Evolutionary conservation across 2,888 invertebrate genomes (phyloP), one percentile per base, ranked within the genome.

Genomic region (Lysandra bellargus): DNA sequence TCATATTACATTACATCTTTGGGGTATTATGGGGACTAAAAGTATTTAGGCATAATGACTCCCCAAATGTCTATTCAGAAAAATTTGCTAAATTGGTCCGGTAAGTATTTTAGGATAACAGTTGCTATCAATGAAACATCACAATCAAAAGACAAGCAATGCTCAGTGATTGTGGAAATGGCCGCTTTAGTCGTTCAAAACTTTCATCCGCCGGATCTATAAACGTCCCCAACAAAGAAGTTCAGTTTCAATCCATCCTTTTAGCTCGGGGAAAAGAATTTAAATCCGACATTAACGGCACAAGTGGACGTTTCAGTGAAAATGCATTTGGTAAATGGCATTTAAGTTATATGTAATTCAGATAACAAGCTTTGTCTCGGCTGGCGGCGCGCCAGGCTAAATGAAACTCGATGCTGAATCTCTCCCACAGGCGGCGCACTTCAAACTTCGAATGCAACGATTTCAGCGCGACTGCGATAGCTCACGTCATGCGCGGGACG

Each of bases 351-450:
- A 80, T 81, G 80, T 79, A 79, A 81, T 80, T 79, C 79, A 81
- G 81, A 81, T 80, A 79, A 64, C 76, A 64, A 78, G 79, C 73
- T 73, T 64, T 61, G 80, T 80, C 82, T 80, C 79, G 61, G 64
- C 81, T 82, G 82, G 82, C 81, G 76, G 75, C 64, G 76, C 79
- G 82, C 82, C 82, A 82, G 82, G 78, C 82, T 80, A 82, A 82
- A 82, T 82, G 82, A 82, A 82, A 82, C 82, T 82, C 81, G 80
- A 80, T 80, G 80, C 82, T 81, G 82, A 80, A 81, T 82, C 81
- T 79, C 81, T 80, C 69, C 69, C 80, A 81, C 81, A 79, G 80
- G 76, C 81, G 79, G 79, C 80, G 79, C 78, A 80, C 81, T 83
- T 81, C 79, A 79, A 83, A 82, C 80, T 83, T 81, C 76, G 76